Percentiles rank a stretch among this genome's conserved stretches.
These are phyloP conservation scores for Malurus melanocephalus DNA, from an alignment of 2,113 vertebrate species.

Conservation along the genomic window DNA sequence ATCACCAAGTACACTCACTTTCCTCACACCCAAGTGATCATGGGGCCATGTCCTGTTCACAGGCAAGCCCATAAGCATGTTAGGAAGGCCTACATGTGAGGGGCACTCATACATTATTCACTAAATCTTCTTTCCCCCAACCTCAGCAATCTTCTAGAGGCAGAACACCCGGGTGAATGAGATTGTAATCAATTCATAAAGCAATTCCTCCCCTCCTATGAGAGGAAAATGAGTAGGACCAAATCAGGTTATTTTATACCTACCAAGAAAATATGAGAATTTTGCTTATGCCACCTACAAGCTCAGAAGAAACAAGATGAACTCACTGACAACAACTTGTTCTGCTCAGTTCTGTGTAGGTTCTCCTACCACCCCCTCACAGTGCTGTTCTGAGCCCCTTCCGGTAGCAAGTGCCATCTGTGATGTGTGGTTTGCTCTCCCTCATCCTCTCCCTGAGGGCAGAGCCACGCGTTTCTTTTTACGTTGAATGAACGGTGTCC, in stretches of 20 bases:
- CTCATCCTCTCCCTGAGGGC: not conserved
- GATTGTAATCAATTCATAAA: not conserved
- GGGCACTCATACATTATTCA: not conserved
- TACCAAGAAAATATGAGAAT: not conserved
- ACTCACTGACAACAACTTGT: not conserved
- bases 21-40: not conserved
- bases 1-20: not conserved
- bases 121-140: not conserved
- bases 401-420: slow-evolving; percentile 20
- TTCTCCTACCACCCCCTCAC: slow-evolving; percentile 7
- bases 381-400: not conserved
- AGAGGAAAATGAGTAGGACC: not conserved
- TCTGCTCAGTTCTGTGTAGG: slow-evolving; percentile 14
- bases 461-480: not conserved
- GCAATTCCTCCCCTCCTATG: not conserved
- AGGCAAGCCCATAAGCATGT: not conserved
- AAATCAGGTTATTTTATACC: not conserved
- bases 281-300: not conserved
- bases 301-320: not conserved
- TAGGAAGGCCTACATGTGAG: not conserved
- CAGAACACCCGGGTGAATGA: not conserved
- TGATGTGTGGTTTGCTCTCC: not conserved
- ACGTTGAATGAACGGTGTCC: not conserved
- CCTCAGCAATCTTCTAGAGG: not conserved
- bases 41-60: rapidly evolving